These are phyloP conservation scores for Drosophila multiciliata DNA, from an alignment of 2,888 invertebrate genomes.

Conservation along the genomic window DNA sequence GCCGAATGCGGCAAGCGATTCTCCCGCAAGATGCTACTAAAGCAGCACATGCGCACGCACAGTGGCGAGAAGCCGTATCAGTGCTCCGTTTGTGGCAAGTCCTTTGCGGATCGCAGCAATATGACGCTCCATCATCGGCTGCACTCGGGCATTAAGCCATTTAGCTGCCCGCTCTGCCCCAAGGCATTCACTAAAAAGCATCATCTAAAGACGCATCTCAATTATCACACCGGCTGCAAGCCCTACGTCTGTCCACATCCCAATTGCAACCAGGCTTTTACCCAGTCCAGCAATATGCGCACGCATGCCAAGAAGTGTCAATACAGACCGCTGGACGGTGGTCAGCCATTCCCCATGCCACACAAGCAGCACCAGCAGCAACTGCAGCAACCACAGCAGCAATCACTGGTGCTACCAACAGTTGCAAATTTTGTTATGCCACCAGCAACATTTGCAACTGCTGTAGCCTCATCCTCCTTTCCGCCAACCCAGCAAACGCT, in stretches of 20 bases:
- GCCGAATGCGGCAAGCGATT: slow-evolving; percentile 92
- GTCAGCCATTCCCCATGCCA: slow-evolving; percentile 33
- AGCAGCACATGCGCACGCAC: slow-evolving; percentile 93
- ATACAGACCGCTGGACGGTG: slow-evolving; percentile 78
- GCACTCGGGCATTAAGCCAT: slow-evolving; percentile 93
- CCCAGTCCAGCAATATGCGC: slow-evolving; percentile 94
- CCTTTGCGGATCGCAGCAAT: slow-evolving; percentile 93
- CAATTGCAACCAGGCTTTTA: slow-evolving; percentile 91
- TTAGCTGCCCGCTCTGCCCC: slow-evolving; percentile 86
- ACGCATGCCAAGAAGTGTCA: slow-evolving; percentile 93
- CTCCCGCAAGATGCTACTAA: slow-evolving; percentile 93
- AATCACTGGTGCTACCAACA: slow-evolving; percentile 46
- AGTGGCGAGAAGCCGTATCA: slow-evolving; percentile 92
- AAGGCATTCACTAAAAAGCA: slow-evolving; percentile 95
- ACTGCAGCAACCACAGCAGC: slow-evolving; percentile 25
- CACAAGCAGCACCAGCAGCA: slow-evolving; percentile 37
- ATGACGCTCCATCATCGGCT: slow-evolving; percentile 93
- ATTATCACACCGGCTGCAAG: slow-evolving; percentile 93
- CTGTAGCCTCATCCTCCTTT: slow-evolving; percentile 42
- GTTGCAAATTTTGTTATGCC: slow-evolving; percentile 55
- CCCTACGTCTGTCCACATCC: slow-evolving; percentile 90
- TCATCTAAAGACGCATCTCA: slow-evolving; percentile 93
- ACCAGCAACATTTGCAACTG: slow-evolving; percentile 39
- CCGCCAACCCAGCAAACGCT: slow-evolving; percentile 79
- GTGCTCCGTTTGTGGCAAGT: slow-evolving; percentile 92